Conservation (phyloP, 2,797 vertebrate genomes). For the Anabacerthia variegaticeps region DNA sequence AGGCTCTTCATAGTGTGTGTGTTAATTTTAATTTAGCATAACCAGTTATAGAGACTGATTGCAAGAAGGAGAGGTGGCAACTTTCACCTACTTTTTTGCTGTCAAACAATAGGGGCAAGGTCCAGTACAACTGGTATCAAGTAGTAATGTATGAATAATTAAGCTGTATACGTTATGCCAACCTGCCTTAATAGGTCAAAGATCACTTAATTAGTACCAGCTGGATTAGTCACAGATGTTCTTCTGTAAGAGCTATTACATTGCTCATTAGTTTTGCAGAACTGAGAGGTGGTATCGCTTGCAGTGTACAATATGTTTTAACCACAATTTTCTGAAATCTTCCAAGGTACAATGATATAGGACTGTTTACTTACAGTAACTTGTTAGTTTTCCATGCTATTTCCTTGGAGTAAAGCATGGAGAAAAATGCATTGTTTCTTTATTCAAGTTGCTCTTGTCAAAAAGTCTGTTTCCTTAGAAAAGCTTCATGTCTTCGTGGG, state of each 20-base stretch:
- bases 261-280: background rate
- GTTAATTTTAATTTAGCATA: background rate
- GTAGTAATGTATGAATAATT: conserved; percentile 48
- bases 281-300: background rate
- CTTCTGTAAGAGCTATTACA: background rate
- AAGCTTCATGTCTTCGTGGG: background rate
- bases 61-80: background rate
- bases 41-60: background rate
- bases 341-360: background rate
- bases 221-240: conserved; percentile 19
- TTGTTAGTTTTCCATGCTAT: background rate
- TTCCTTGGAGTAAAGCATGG: background rate
- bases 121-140: background rate
- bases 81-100: conserved; percentile 26
- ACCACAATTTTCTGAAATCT: background rate
- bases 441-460: background rate
- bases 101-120: conserved; percentile 2
- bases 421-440: background rate
- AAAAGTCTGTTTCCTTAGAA: background rate
- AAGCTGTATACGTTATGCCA: conserved; percentile 31
- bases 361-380: background rate
- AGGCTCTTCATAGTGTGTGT: background rate
- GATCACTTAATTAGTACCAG: conserved; percentile 28
- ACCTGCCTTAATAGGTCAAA: conserved; percentile 37
- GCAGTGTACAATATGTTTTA: background rate